These are phyloP conservation scores for Nyctibius bracteatus DNA, from an alignment of 2,113 vertebrate species.

Conservation along the genomic window DNA sequence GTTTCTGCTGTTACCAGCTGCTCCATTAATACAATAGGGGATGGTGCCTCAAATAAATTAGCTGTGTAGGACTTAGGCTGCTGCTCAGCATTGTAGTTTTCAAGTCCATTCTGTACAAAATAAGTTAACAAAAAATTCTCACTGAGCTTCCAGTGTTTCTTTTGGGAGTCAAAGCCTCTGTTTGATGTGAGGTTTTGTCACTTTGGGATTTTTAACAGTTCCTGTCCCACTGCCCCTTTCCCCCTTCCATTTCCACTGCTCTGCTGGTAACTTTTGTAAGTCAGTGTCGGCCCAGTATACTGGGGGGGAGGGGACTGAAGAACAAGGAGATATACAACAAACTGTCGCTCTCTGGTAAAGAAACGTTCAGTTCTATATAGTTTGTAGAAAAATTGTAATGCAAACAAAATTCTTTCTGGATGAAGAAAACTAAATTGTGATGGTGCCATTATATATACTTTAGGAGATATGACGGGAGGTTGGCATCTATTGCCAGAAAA, in stretches of 20 bases:
- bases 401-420: not conserved
- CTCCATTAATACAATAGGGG: not conserved
- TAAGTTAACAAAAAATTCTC: not conserved
- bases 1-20: not conserved
- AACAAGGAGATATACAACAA: not conserved
- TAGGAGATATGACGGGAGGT: not conserved
- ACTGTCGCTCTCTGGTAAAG: not conserved
- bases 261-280: not conserved
- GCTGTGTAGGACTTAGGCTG: not conserved
- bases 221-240: not conserved
- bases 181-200: not conserved
- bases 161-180: not conserved
- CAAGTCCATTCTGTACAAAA: not conserved
- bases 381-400: not conserved
- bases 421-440: not conserved
- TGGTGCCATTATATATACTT: not conserved
- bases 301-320: not conserved
- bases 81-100: not conserved
- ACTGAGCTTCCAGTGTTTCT: not conserved
- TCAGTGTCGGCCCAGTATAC: not conserved
- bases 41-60: not conserved
- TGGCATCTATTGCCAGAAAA: not conserved
- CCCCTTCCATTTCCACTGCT: not conserved
- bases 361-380: not conserved
- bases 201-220: not conserved